Evolutionary conservation across 1,140 invertebrate genomes (phyloP), one percentile per base, ranked within the genome.

Genomic region (Geopemphigus sp.): DNA sequence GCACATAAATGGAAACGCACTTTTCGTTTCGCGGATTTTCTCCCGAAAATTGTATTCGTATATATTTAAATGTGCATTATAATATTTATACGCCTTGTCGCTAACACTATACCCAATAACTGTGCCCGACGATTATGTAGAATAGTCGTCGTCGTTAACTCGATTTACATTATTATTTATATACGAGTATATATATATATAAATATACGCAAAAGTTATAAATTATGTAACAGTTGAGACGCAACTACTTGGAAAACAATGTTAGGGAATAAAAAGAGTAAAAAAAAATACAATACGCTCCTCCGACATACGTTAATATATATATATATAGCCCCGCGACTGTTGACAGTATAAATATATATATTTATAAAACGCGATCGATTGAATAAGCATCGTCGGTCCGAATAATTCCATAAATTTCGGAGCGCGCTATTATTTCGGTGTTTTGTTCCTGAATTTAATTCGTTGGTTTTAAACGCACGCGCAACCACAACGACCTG

Each of bases 181-280:
- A 45, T 22, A 39, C 39, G 19, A n/a, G 22, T 11, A 26, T 26
- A 63, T 4, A 29, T 29, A n/a, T n/a, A n/a, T n/a, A 64, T 39
- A 32, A 39, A 22, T 66, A 19, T 39, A 32, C 63, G 66, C 17
- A 8, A 3, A 8, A 22, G 24, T 50, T 26, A 68, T 68, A 68
- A 47, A 68, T 68, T 50, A 68, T 68, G 66, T 68, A 68, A 68
- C 66, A 68, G 66, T 24, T 45, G 22, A 45, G 39, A 45, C 22
- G 45, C 5, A 50, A 68, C 66, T 68, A 24, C 22, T 50, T 14
- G 45, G 45, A 68, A 68, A 68, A 68, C 66, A 26, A 68, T 50
- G 22, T 68, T 10, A 50, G 39, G 64, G 39, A n/a, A 68, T 47
- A 47, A 47, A 68, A 68, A 66, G 3, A 3, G 32, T 8, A 68